Evolutionary conservation across 2,797 vertebrate species (phyloP), one percentile per base, ranked within the genome.

Genomic region (Gastrophryne carolinensis): DNA sequence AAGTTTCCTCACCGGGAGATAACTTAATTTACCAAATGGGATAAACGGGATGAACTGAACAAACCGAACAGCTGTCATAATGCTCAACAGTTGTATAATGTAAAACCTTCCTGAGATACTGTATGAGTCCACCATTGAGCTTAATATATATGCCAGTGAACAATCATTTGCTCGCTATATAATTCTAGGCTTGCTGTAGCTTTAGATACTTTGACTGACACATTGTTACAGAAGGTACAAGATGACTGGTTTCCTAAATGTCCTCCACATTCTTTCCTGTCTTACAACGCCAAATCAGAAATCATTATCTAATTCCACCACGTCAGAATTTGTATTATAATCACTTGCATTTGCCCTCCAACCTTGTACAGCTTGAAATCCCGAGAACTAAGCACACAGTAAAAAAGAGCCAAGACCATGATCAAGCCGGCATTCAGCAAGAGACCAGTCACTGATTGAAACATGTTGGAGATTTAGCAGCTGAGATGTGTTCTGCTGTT

Each of bases 401-500:
- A 21, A 60, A 60, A 19, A 60, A 13, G 17, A 60, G 53, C 68
- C 68, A 58, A 71, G 44, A 24, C 54, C 12, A 34, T 35, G 54
- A 71, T 71, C 56, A 71, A 71, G 60, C 53, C 54, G 3, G 19
- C 6, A 24, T 30, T 49, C 54, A 49, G 6, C 23, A 26, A 23
- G 56, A 60, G 39, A 26, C 32, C 29, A 72, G 49, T 26, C 41
- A 60, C 17, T 44, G 41, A 72, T 35, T 72, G 41, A 72, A 50
- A 32, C 69, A 50, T 72, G 69, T 50, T 34, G 39, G 69, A 62
- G 52, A 6, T 41, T 9, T 37, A 69, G 50, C 66, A 56, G 66
- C 66, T 72, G 57, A 44, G 52, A 58, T 26, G 49, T 72, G 70
- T 72, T 63, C 70, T 63, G 63, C 70, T 52, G 37, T 32, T 50